A percentile compares a stretch with the other conserved stretches of the same genome.
Conservation (phyloP, 2,113 vertebrate genomes). For the Furnarius figulus region DNA sequence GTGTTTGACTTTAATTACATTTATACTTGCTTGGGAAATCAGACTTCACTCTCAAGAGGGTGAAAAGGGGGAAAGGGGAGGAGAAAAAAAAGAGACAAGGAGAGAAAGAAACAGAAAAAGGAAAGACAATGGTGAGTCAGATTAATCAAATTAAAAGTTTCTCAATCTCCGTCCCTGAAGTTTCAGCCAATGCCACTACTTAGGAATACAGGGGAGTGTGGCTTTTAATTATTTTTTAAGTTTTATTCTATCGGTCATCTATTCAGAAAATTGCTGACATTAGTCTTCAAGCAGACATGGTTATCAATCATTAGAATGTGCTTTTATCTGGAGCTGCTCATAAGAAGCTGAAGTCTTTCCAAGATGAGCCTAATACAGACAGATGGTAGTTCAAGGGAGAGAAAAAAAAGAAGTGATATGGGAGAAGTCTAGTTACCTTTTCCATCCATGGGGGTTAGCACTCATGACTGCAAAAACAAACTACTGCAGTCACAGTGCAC, state of each 20-base stretch:
- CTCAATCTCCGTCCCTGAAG: background rate
- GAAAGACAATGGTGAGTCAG: background rate
- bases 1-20: constrained; percentile 71
- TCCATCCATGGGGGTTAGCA: background rate
- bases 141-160: constrained; percentile 54
- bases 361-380: background rate
- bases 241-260: constrained; percentile 4
- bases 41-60: constrained; percentile 53
- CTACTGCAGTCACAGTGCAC: background rate
- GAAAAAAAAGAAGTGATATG: background rate
- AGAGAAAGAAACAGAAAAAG: background rate
- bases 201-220: background rate
- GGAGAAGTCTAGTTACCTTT: background rate
- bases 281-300: background rate
- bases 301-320: constrained; percentile 15
- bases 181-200: background rate
- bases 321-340: background rate
- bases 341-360: constrained; percentile 23
- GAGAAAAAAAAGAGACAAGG: background rate
- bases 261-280: constrained; percentile 6
- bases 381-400: background rate
- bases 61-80: constrained; percentile 21
- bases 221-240: constrained; percentile 13
- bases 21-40: constrained; percentile 66
- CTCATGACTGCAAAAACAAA: background rate